Base-by-base conservation (phyloP, 2,797 vertebrate genomes). In the Hippocampus kuda region DNA sequence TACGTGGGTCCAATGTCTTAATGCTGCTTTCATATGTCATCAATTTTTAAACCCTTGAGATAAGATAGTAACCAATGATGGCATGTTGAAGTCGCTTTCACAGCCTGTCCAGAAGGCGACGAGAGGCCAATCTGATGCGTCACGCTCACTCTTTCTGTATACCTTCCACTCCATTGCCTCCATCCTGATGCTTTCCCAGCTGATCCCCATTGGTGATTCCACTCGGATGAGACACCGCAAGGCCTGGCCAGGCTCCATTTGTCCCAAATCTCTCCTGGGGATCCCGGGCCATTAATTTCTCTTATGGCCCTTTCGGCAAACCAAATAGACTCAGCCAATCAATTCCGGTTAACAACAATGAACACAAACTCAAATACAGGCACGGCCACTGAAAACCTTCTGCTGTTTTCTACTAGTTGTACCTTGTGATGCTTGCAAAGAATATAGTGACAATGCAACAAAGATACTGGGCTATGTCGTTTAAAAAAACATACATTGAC, bases 251-350 rank as follows among this genome's bases (percentile, higher is more conserved):
- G 70, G 30, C 75, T 71, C 72, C 81, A 77, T 75, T 85, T 72
- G 77, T 74, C 76, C 74, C 69, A 0, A 49, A 67, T 61, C 77
- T 84, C 87, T 84, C 80, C 53, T 68, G 79, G 78, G 84, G 65
- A 77, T 85, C 81, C 72, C 49, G 67, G 75, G 3, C 60, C 76
- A 91, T 87, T 83, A 85, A 90, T 87, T 86, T 84, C 72, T 80
- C 76, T 54, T 51, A 75, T 75, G 72, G 68, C 72, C 69, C 75
- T 74, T 72, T 71, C 75, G 84, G 81, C 69, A 75, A 77, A 73
- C 77, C 72, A 75, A 75, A 83, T 72, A 72, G 74, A 74, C 75
- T 81, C 81, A 74, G 62, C 15, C 66, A 65, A 85, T 89, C 85
- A 75, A 88, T 87, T 82, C 24, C 71, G 66, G 68, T 81, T 80